Conservation (phyloP, 2,113 vertebrate species). For the Anguilla japonica region DNA sequence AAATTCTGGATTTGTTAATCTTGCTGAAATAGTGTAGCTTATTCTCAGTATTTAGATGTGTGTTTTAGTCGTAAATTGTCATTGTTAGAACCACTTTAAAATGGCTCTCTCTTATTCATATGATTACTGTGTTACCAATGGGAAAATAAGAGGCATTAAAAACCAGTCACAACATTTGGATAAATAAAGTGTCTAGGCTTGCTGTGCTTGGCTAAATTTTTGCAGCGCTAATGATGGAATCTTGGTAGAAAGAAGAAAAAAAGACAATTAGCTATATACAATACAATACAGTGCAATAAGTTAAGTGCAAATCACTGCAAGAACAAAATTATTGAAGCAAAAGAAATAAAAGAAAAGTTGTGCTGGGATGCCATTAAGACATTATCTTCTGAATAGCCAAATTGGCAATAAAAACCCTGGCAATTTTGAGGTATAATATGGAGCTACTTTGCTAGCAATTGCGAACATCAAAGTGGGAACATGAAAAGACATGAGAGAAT, state of each 20-base stretch:
- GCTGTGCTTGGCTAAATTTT: not conserved
- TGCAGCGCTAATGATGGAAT: not conserved
- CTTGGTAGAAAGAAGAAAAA: not conserved
- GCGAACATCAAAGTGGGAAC: slow-evolving; percentile 41
- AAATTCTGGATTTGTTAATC: not conserved
- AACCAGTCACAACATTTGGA: not conserved
- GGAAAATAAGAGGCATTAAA: not conserved
- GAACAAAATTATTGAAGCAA: not conserved
- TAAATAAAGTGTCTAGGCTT: not conserved
- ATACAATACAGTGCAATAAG: not conserved
- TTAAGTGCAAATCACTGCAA: not conserved
- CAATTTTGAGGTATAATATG: slow-evolving; percentile 35
- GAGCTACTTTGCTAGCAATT: slow-evolving; percentile 29
- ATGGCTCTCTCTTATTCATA: not conserved
- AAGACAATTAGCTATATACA: not conserved
- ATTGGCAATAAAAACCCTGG: slow-evolving; percentile 42
- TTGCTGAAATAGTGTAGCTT: not conserved
- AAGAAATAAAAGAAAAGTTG: not conserved
- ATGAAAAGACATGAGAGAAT: slow-evolving; percentile 33
- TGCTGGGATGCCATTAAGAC: not conserved
- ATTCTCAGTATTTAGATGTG: not conserved
- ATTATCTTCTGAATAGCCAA: slow-evolving; percentile 24
- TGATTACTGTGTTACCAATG: not conserved
- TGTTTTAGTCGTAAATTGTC: too few species aligned
- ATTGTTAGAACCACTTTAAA: not conserved